Conservation (phyloP, 2,888 invertebrate species). For the Pseudoips prasinana region DNA sequence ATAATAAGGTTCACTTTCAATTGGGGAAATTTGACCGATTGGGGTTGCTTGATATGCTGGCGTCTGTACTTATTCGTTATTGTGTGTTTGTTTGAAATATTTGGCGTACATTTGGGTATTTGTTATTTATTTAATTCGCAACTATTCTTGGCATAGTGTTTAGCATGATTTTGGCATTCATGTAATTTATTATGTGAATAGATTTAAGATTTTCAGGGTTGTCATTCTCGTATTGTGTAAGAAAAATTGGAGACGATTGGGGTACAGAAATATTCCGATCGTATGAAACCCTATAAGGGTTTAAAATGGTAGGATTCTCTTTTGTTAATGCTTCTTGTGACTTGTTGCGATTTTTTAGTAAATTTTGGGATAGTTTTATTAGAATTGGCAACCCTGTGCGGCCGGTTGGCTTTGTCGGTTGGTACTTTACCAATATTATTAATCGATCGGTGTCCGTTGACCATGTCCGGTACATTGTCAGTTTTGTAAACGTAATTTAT, state of each 20-base stretch:
- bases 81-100: slow-evolving; percentile 22
- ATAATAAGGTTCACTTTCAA: too few relatives aligned
- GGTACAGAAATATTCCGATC: slow-evolving; percentile 3
- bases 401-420: slow-evolving; percentile 10
- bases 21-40: too few relatives aligned
- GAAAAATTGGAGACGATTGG: slow-evolving; percentile 16
- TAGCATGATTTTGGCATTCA: slow-evolving; percentile 26
- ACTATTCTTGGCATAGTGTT: slow-evolving; percentile 32
- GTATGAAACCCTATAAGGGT: too few relatives aligned
- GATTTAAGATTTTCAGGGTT: slow-evolving; percentile 25
- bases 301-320: too few relatives aligned
- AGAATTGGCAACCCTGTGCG: slow-evolving; percentile 25
- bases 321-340: too few relatives aligned
- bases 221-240: slow-evolving; percentile 16
- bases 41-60: too few relatives aligned
- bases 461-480: slow-evolving; percentile 41
- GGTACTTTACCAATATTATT: slow-evolving; percentile 9
- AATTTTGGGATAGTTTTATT: slow-evolving; percentile 9
- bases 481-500: slow-evolving; percentile 52
- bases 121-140: slow-evolving; percentile 37
- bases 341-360: too few relatives aligned
- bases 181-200: slow-evolving; percentile 25
- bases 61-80: too few relatives aligned
- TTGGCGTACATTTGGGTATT: slow-evolving; percentile 20
- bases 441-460: slow-evolving; percentile 20